Percentiles rank a stretch among this genome's conserved stretches.
phyloP scores from a whole-genome alignment of 2,888 invertebrate species.

The Heliconius hortense region DNA sequence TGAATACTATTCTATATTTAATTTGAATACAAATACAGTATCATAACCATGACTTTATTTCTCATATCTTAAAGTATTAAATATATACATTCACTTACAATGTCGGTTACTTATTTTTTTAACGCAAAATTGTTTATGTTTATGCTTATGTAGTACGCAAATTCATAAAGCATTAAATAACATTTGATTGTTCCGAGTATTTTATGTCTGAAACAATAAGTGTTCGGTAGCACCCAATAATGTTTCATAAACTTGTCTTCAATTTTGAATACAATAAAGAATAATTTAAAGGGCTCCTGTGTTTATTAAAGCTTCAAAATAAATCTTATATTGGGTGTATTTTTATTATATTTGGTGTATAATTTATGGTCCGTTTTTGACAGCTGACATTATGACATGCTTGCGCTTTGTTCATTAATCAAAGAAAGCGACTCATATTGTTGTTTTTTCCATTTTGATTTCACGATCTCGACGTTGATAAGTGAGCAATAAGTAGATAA shows the following conservation, averaged over 20 bases:
- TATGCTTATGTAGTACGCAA: too few relatives aligned
- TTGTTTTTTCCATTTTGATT: constrained; percentile 39
- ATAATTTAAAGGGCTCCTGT: constrained; percentile 33
- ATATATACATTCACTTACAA: background rate
- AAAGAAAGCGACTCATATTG: constrained; percentile 44
- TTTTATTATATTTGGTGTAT: constrained; percentile 41
- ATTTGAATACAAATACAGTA: constrained; percentile 24
- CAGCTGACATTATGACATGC: constrained; percentile 48
- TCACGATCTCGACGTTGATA: constrained; percentile 40
- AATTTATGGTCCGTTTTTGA: constrained; percentile 47
- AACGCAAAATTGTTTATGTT: background rate
- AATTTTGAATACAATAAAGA: constrained; percentile 37
- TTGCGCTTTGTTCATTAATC: constrained; percentile 46
- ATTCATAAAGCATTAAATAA: background rate
- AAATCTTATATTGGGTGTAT: constrained; percentile 36
- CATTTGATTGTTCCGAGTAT: constrained; percentile 7
- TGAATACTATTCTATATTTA: constrained; percentile 37
- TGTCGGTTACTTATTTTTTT: too few relatives aligned
- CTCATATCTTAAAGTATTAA: background rate
- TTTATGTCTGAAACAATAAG: background rate
- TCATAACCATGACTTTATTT: background rate
- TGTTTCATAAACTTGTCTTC: constrained; percentile 13
- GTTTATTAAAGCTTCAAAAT: constrained; percentile 38
- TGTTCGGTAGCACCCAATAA: constrained; percentile 22
- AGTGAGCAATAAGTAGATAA: constrained; percentile 35